These are phyloP conservation scores for Sterna hirundo DNA, from an alignment of 2,113 vertebrate species.

Conservation along the genomic window DNA sequence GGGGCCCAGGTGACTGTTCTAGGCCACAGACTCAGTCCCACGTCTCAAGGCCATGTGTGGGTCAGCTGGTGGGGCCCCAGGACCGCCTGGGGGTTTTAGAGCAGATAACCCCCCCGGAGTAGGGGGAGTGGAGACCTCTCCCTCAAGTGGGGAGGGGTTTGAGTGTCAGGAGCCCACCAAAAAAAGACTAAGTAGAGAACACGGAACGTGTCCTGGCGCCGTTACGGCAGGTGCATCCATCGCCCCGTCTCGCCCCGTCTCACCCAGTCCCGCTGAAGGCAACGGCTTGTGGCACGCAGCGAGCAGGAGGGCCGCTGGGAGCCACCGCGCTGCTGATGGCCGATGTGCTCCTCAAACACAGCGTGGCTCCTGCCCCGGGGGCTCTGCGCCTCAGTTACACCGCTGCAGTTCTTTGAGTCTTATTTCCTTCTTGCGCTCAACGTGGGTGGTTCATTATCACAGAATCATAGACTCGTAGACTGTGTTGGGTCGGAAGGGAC, in stretches of 20 bases:
- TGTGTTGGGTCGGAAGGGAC: too few relatives aligned
- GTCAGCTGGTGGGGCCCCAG: too few relatives aligned
- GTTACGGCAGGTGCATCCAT: neutral
- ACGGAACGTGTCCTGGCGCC: fast-evolving
- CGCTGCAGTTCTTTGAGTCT: neutral
- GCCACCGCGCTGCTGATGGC: neutral
- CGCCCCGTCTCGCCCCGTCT: neutral
- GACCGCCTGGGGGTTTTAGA: neutral
- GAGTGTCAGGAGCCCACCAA: neutral
- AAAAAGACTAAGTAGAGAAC: too few relatives aligned
- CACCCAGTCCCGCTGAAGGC: neutral
- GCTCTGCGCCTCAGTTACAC: fast-evolving
- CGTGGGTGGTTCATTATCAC: too few relatives aligned
- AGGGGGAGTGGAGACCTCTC: neutral
- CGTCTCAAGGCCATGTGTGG: neutral
- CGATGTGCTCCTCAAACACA: neutral
- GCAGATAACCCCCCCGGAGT: neutral
- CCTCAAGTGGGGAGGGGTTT: neutral
- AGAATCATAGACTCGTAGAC: too few relatives aligned
- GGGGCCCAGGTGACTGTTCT: neutral
- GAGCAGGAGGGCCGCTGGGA: neutral
- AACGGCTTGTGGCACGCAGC: fast-evolving
- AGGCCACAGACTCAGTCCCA: neutral
- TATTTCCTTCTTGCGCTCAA: neutral
- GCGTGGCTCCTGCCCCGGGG: neutral